phyloP scores from a whole-genome alignment of 2,888 invertebrate genomes.

The Litoditis marina region DNA sequence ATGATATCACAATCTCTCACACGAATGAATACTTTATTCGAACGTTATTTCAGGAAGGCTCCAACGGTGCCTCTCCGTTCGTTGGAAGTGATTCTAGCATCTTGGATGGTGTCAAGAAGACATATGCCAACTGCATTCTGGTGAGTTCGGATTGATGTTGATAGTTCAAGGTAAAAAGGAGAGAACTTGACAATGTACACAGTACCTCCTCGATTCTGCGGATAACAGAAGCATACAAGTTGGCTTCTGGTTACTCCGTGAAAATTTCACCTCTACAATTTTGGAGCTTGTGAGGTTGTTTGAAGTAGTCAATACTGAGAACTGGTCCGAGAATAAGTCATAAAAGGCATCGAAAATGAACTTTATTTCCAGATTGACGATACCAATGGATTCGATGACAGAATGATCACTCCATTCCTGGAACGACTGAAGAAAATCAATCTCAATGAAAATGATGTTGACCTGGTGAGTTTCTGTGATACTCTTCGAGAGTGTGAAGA shows the following conservation, averaged over 20 bases:
- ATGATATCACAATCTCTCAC: background rate
- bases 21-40: background rate
- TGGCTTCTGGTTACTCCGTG: too few relatives aligned
- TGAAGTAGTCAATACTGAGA: too few relatives aligned
- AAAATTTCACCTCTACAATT: too few relatives aligned
- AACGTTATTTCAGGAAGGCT: slow-evolving; percentile 14
- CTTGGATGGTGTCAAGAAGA: slow-evolving; percentile 14
- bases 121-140: slow-evolving; percentile 23
- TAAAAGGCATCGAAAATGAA: slow-evolving; percentile 1
- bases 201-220: too few relatives aligned
- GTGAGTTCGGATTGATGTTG: slow-evolving; percentile 9
- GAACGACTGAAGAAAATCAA: slow-evolving; percentile 23
- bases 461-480: slow-evolving; percentile 14
- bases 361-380: slow-evolving; percentile 35
- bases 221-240: too few relatives aligned
- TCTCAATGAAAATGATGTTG: slow-evolving; percentile 21
- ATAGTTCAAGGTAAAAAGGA: too few relatives aligned
- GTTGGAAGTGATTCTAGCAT: slow-evolving; percentile 18
- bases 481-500: background rate
- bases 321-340: background rate
- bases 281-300: too few relatives aligned
- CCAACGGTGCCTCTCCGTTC: slow-evolving; percentile 26
- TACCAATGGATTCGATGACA: slow-evolving; percentile 34
- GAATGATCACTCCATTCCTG: slow-evolving; percentile 34
- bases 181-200: too few relatives aligned